A percentile compares a stretch with the other conserved stretches of the same genome.
Evolutionary conservation across 2,113 vertebrate species (phyloP).

Genomic region (Syngnathoides biaculeatus): DNA sequence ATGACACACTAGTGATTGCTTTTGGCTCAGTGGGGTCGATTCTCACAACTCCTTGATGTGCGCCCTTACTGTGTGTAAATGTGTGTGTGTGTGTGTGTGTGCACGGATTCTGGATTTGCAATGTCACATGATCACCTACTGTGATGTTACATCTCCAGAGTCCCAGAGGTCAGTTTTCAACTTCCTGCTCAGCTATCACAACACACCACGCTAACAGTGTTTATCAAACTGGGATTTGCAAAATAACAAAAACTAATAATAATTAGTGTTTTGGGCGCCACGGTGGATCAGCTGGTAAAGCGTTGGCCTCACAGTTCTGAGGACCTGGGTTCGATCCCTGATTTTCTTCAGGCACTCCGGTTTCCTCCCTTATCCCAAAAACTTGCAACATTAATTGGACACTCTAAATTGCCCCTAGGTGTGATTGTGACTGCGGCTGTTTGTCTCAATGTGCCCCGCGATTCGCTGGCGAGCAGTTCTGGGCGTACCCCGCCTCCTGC

Average conservation of each 20-base stretch:
- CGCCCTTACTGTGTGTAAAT: conserved; percentile 17
- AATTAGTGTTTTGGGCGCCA: no score
- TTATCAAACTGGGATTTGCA: not conserved
- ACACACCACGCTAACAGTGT: conserved; percentile 30
- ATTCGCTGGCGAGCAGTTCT: no score
- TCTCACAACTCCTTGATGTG: conserved; percentile 51
- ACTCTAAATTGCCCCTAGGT: no score
- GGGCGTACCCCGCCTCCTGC: no score
- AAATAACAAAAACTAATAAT: not conserved
- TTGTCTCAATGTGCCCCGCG: no score
- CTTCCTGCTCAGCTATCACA: conserved; percentile 58
- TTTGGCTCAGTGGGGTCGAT: conserved; percentile 30
- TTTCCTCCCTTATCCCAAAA: no score
- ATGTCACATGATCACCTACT: conserved; percentile 50
- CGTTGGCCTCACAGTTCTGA: no score
- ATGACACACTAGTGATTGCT: conserved; percentile 34
- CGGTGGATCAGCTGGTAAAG: no score
- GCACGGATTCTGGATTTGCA: conserved; percentile 19
- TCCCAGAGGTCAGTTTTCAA: conserved; percentile 26
- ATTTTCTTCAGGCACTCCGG: no score
- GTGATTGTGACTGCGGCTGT: no score
- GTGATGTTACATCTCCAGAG: conserved; percentile 19
- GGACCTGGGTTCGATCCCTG: no score
- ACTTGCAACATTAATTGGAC: no score
- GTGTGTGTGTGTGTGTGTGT: conserved; percentile 6